Evolutionary conservation across 2,888 invertebrate species (phyloP).

Genomic region (Phania funesta): DNA sequence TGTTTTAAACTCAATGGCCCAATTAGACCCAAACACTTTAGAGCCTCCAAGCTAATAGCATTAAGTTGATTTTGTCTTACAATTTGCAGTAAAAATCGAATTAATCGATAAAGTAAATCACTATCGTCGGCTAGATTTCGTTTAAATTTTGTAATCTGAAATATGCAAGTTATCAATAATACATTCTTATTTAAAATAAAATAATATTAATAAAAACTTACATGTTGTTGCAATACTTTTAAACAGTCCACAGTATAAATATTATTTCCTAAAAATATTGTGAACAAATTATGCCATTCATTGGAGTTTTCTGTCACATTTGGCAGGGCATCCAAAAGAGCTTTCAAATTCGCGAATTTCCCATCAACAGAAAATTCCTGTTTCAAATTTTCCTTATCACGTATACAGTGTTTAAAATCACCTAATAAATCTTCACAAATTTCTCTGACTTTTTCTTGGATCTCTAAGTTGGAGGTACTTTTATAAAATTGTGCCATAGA

Average conservation of each 20-base stretch:
- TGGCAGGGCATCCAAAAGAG: conserved; percentile 52
- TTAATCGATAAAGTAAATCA: conserved; percentile 71
- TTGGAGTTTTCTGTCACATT: not conserved
- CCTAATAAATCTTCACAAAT: conserved; percentile 69
- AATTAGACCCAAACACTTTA: conserved; percentile 83
- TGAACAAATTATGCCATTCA: conserved; percentile 26
- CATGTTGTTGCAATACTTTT: conserved; percentile 40
- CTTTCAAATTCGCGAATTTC: conserved; percentile 67
- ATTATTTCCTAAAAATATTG: conserved; percentile 30
- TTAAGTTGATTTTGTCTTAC: conserved; percentile 70
- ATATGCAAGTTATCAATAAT: not conserved
- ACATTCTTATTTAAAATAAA: too few species aligned
- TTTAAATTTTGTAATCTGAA: conserved; percentile 73
- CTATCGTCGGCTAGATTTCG: conserved; percentile 68
- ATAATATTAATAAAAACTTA: conserved; percentile 24
- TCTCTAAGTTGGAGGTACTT: conserved; percentile 46
- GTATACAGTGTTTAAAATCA: conserved; percentile 65
- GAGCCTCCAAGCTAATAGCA: conserved; percentile 83
- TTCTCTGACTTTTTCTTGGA: conserved; percentile 59
- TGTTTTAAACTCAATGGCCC: conserved; percentile 74
- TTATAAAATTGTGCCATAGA: conserved; percentile 68
- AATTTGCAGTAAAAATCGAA: conserved; percentile 72
- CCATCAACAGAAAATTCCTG: conserved; percentile 70
- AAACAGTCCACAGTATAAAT: conserved; percentile 40
- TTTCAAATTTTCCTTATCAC: conserved; percentile 67